These are phyloP conservation scores for Tangara arthus DNA, from an alignment of 2,797 vertebrate genomes.

Conservation along the genomic window DNA sequence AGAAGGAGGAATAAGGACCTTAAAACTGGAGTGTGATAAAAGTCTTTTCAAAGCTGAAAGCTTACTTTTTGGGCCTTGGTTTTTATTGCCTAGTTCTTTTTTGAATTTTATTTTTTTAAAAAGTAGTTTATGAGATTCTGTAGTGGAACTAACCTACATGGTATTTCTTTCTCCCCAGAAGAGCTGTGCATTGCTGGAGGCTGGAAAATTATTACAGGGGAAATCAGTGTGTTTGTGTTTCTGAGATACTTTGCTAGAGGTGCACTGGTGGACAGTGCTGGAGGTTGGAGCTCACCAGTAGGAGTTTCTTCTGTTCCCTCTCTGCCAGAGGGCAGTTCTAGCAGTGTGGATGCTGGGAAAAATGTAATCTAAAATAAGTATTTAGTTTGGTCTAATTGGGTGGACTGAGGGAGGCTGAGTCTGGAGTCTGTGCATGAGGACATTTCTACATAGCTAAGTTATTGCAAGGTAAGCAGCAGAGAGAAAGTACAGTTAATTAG, in stretches of 20 bases:
- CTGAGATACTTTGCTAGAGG: neutral
- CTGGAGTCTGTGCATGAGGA: neutral
- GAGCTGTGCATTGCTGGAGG: neutral
- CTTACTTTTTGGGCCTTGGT: neutral
- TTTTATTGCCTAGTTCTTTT: neutral
- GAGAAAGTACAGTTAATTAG: constrained; percentile 6
- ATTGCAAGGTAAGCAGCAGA: neutral
- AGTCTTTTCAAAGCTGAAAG: neutral
- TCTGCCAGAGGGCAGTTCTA: neutral
- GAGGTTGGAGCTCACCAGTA: neutral
- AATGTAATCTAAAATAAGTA: neutral
- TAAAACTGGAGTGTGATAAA: neutral
- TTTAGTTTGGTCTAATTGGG: neutral
- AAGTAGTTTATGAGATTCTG: neutral
- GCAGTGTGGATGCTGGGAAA: neutral
- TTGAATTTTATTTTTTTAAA: neutral
- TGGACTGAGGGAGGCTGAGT: neutral
- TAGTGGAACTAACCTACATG: neutral
- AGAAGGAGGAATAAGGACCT: neutral
- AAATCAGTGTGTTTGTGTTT: neutral
- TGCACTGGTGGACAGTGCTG: neutral
- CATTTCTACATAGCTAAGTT: neutral
- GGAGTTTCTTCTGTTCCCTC: neutral
- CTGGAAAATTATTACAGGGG: neutral
- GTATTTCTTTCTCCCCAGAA: neutral